Evolutionary conservation across 2,113 vertebrate genomes (phyloP).

Genomic region (Thymallus thymallus): DNA sequence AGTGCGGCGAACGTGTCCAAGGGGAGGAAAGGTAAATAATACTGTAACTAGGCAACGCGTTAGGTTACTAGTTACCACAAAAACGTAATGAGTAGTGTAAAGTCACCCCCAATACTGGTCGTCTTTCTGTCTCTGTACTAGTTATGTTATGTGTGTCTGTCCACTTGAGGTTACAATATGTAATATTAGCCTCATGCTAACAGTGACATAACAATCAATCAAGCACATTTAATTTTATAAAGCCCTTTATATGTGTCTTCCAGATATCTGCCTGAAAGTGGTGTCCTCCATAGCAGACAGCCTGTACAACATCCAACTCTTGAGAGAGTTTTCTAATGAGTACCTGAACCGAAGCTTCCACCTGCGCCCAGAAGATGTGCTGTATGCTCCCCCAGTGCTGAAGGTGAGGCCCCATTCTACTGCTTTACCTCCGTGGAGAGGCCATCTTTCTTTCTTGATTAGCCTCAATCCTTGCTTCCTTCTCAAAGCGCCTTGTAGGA

Average conservation of each 20-base stretch:
- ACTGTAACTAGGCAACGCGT: too few species aligned
- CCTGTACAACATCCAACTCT: conserved; percentile 89
- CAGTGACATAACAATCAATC: too few species aligned
- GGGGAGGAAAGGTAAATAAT: too few species aligned
- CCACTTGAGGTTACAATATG: neutral
- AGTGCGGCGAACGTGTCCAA: too few species aligned
- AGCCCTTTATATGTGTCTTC: conserved; percentile 8
- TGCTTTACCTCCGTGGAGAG: neutral
- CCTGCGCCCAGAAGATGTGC: conserved; percentile 88
- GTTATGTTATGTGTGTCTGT: too few species aligned
- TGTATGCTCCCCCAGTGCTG: conserved; percentile 87
- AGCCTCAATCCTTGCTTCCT: neutral
- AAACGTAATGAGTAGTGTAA: too few species aligned
- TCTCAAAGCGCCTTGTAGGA: neutral
- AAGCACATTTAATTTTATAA: too few species aligned
- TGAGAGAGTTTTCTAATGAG: conserved; percentile 86
- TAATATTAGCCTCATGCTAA: neutral
- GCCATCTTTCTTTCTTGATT: neutral
- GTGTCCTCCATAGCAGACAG: conserved; percentile 87
- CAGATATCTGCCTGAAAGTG: conserved; percentile 95
- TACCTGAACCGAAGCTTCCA: conserved; percentile 90
- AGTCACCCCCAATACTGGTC: neutral
- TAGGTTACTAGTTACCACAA: too few species aligned
- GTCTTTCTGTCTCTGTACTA: neutral
- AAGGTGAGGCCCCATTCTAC: conserved; percentile 76